These are phyloP conservation scores for Perccottus glenii DNA, from an alignment of 2,113 vertebrate species.

Conservation along the genomic window DNA sequence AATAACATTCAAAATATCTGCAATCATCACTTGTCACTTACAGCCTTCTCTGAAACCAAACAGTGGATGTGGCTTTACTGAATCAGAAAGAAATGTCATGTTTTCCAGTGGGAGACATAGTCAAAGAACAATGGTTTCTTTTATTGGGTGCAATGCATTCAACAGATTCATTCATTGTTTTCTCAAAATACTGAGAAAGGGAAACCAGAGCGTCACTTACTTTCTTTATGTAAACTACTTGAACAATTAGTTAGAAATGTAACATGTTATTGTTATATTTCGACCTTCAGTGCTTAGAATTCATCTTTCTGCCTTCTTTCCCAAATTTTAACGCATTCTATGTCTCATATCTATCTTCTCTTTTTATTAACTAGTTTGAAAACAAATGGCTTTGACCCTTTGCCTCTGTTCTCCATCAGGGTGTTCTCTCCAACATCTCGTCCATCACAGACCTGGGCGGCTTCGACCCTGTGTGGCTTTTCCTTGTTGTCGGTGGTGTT, in stretches of 20 bases:
- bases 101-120: conserved; percentile 47
- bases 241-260: conserved; percentile 9
- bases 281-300: background rate
- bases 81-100: conserved; percentile 57
- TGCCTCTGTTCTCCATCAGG: conserved; percentile 71
- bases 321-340: too few species aligned
- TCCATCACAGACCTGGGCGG: conserved; percentile 97
- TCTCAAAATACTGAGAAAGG: background rate
- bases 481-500: conserved; percentile 95
- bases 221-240: background rate
- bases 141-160: conserved; percentile 36
- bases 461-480: conserved; percentile 98
- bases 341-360: too few species aligned
- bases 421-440: conserved; percentile 97
- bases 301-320: background rate
- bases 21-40: conserved; percentile 1
- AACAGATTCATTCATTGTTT: conserved; percentile 44
- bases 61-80: conserved; percentile 33
- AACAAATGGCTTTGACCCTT: background rate
- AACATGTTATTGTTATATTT: background rate
- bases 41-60: too few species aligned
- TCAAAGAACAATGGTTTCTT: conserved; percentile 47
- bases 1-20: background rate
- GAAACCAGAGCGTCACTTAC: background rate
- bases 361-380: background rate